Conservation (phyloP, 35 echinoderm and acorn worm species). For the Strongylocentrotus purpuratus region DNA sequence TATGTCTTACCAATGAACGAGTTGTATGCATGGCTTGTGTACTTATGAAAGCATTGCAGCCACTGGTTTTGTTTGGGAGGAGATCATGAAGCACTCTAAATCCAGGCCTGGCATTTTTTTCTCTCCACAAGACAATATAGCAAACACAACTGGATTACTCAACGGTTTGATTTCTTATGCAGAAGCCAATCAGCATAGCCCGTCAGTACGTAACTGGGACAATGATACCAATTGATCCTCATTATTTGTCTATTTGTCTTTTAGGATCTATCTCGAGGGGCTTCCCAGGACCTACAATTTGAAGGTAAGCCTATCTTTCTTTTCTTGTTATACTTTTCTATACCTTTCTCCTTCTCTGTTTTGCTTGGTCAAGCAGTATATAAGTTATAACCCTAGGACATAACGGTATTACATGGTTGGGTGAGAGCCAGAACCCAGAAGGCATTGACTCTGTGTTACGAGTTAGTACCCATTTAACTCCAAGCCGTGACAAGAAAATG, state of each 20-base stretch:
- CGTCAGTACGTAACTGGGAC: background rate
- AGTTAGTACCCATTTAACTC: background rate
- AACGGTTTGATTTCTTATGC: background rate
- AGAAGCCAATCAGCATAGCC: background rate
- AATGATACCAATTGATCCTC: background rate
- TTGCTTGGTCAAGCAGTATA: constrained; percentile 7
- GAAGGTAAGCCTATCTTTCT: background rate
- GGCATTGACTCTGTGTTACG: background rate
- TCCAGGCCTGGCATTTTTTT: no score
- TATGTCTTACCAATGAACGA: no score
- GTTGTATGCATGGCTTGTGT: background rate
- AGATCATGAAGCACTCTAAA: background rate
- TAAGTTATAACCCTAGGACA: background rate
- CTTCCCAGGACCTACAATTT: background rate
- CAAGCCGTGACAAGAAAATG: background rate
- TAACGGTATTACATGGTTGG: background rate
- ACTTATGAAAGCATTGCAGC: background rate
- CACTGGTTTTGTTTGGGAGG: background rate
- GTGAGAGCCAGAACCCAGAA: background rate
- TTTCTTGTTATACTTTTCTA: background rate
- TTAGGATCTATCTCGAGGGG: background rate
- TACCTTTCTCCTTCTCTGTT: background rate
- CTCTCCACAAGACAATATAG: background rate
- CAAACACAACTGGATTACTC: background rate
- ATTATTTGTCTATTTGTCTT: background rate